phyloP scores from a whole-genome alignment of 1,140 invertebrate species.

The Neodiprion lecontei region DNA sequence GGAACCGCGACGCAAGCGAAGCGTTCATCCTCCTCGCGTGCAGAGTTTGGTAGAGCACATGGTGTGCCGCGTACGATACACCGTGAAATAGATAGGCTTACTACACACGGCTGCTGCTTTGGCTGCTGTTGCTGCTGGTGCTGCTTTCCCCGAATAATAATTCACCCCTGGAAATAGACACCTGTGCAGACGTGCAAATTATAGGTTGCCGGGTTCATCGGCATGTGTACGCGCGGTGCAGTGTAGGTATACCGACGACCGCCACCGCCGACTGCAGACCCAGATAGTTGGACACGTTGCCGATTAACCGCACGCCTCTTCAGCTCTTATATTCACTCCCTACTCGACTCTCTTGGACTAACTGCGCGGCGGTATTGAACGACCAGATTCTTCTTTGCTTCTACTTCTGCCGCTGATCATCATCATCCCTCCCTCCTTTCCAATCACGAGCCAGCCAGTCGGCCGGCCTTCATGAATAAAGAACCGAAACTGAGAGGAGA shows the following conservation, averaged over 20 bases:
- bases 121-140: neutral
- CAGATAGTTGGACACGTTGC: neutral
- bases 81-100: neutral
- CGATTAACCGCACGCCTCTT: slow-evolving; percentile 3
- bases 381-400: no score
- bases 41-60: neutral
- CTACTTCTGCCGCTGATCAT: no score
- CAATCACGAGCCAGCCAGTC: no score
- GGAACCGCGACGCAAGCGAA: neutral
- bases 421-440: no score
- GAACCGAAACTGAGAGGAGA: no score
- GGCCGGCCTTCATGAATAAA: no score
- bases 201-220: neutral
- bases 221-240: neutral
- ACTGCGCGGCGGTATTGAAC: no score
- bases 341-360: neutral
- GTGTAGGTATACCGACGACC: neutral
- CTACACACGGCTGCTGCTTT: neutral
- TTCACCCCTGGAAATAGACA: neutral
- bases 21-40: neutral
- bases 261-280: neutral
- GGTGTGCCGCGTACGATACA: neutral
- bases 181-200: slow-evolving; percentile 6
- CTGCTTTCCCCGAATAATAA: neutral
- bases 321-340: neutral